Base-by-base conservation (phyloP, 30 jellyfish, hydroid and myxozoan species). In the Cassiopea xamachana region DNA sequence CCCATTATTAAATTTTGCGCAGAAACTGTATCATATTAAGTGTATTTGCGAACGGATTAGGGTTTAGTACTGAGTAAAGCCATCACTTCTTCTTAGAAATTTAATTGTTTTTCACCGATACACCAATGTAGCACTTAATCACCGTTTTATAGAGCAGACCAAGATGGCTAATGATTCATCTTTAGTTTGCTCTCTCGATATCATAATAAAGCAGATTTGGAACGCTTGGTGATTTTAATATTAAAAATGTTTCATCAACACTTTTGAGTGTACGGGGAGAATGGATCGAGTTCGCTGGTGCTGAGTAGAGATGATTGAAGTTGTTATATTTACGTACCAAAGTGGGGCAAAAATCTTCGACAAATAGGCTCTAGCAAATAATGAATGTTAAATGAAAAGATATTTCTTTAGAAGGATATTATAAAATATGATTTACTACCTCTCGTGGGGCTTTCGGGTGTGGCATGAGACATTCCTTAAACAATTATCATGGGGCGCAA, bases 1-100 rank as follows among this genome's bases (percentile, higher is more conserved):
- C 67, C 64, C 69, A 51, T 75, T 75, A 75, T 59, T 75, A 46
- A 59, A 45, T 46, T 44, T 59, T 59, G 64, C n/a, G 69, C 68
- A 75, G 4, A 16, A 39, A 46, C 84, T 75, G 84, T 75, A 75
- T 75, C 69, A 46, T 75, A 75, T 75, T 75, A 75, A 46, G 13
- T 75, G 44, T 75, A 75, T 46, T 75, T 46, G 84, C 45, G 60
- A 16, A 59, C 46, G 84, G 84, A 44, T 75, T 59, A 46, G 47
- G 84, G 13, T 45, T 75, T 75, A 75, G 84, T 75, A 39, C 45
- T 75, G 10, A 59, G 69, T 46, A 43, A 75, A 75, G 45, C 84
- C 69, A 17, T 18, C 68, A 75, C 84, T 75, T 75, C 84, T 45
- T 75, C 64, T 75, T 16, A 46, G 48, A 75, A 51, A 69, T 46